Percentiles rank a stretch among this genome's conserved stretches.
These are phyloP conservation scores for Paracentrotus lividus DNA, from an alignment of 53 echinoderm and acorn worm species.

Conservation along the genomic window DNA sequence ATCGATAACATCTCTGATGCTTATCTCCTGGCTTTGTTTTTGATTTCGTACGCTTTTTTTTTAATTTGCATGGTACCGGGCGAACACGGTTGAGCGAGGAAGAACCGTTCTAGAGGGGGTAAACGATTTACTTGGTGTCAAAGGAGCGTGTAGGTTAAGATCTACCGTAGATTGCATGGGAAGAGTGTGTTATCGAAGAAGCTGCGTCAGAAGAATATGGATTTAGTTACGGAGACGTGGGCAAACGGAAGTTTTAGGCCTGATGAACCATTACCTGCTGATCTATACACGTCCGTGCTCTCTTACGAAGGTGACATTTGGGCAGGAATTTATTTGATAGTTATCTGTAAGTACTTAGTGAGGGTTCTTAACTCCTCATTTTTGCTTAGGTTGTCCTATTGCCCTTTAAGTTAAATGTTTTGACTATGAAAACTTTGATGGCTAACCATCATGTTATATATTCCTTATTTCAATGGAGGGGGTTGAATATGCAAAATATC, in stretches of 20 bases:
- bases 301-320: slow-evolving; percentile 46
- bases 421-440: too few species aligned
- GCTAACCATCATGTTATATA: too few species aligned
- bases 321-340: slow-evolving; percentile 46
- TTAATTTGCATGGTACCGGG: not conserved
- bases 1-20: not conserved
- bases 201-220: not conserved
- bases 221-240: not conserved
- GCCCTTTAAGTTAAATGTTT: too few species aligned
- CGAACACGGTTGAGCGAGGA: not conserved
- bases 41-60: not conserved
- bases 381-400: too few species aligned
- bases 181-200: not conserved
- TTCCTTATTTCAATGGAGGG: too few species aligned
- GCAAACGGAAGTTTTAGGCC: not conserved
- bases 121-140: not conserved
- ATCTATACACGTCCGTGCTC: slow-evolving; percentile 33
- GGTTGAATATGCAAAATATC: too few species aligned
- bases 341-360: slow-evolving; percentile 58
- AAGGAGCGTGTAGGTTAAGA: not conserved
- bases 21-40: not conserved
- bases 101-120: not conserved
- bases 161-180: not conserved
- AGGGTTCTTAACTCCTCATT: too few species aligned
- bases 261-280: not conserved